These are phyloP conservation scores for Sciurus niger DNA, from an alignment of 2,113 vertebrate species.

Conservation along the genomic window DNA sequence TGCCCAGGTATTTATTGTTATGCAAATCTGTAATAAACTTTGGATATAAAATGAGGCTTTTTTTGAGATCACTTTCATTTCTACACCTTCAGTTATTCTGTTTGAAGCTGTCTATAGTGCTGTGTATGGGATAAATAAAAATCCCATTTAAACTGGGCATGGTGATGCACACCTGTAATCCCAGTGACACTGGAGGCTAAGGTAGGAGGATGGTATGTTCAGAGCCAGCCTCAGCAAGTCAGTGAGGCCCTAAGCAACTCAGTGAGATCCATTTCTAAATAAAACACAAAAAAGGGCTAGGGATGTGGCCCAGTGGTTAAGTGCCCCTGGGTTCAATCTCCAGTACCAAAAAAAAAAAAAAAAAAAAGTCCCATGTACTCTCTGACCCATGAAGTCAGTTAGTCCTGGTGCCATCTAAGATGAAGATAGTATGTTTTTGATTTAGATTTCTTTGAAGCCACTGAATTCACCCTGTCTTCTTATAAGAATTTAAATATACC, in stretches of 20 bases:
- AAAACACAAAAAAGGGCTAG: no score
- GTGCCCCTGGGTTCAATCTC: no score
- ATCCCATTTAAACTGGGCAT: not conserved
- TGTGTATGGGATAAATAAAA: not conserved
- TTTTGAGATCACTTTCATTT: constrained; percentile 22
- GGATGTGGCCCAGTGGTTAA: no score
- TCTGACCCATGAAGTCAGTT: not conserved
- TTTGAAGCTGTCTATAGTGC: not conserved
- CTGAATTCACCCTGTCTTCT: not conserved
- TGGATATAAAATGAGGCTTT: not conserved
- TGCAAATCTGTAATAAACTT: not conserved
- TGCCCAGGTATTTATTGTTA: not conserved
- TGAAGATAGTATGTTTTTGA: not conserved
- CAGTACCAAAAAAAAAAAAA: no score
- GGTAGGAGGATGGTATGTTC: no score
- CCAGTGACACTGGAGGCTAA: no score
- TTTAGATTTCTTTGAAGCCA: not conserved
- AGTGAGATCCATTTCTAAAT: no score
- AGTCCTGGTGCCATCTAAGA: not conserved
- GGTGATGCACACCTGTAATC: no score
- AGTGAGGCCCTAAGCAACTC: no score
- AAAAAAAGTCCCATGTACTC: not conserved
- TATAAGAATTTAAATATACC: not conserved
- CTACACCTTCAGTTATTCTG: not conserved
- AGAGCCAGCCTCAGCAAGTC: no score